A percentile compares a stretch with the other conserved stretches of the same genome.
Evolutionary conservation across 2,113 vertebrate genomes (phyloP).

Genomic region (Orthochromis malagaraziensis): DNA sequence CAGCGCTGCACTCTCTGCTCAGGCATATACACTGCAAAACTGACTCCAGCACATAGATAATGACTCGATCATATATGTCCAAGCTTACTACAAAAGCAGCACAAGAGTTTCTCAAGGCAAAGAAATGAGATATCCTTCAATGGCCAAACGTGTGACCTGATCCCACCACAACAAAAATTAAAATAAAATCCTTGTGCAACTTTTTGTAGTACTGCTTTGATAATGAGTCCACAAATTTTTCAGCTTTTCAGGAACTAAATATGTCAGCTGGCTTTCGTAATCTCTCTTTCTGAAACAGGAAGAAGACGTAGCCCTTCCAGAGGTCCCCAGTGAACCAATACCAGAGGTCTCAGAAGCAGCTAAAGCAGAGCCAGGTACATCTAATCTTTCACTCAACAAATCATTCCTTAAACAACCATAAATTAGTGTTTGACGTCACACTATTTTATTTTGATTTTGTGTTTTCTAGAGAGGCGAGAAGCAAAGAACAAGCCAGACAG

Average conservation of each 20-base stretch:
- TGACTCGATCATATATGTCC: neutral
- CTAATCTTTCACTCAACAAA: neutral
- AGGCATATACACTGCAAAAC: neutral
- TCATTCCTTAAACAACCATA: neutral
- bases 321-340: slow-evolving; percentile 79
- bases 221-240: neutral
- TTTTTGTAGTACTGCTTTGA: neutral
- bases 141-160: neutral
- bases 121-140: neutral
- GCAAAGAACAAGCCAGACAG: slow-evolving; percentile 47
- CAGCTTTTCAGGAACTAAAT: neutral
- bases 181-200: neutral
- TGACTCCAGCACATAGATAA: neutral
- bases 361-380: slow-evolving; percentile 69
- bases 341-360: slow-evolving; percentile 55
- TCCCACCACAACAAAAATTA: neutral
- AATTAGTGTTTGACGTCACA: neutral
- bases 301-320: slow-evolving; percentile 82
- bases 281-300: slow-evolving; percentile 28
- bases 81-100: neutral
- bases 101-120: neutral
- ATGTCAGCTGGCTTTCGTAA: neutral
- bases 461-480: slow-evolving; percentile 57
- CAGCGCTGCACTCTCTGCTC: neutral
- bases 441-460: neutral